These are phyloP conservation scores for Sipha maydis DNA, from an alignment of 2,888 invertebrate genomes.

Conservation along the genomic window DNA sequence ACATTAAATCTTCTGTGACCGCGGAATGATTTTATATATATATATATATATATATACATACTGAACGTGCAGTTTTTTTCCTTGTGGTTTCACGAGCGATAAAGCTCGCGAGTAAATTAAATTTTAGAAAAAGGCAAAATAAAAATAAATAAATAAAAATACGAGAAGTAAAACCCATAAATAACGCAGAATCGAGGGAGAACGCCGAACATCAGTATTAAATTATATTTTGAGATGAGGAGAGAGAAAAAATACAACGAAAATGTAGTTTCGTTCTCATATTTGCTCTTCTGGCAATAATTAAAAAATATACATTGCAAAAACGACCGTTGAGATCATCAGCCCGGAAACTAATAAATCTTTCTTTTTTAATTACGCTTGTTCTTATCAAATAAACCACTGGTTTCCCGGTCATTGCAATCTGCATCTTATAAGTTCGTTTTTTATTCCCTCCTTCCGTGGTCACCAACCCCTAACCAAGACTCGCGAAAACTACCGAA, in stretches of 20 bases:
- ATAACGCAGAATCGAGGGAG: conserved; percentile 58
- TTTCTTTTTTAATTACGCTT: conserved; percentile 62
- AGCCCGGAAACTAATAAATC: conserved; percentile 61
- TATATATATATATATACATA: conserved; percentile 13
- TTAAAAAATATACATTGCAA: conserved; percentile 62
- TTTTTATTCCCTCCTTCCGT: not conserved
- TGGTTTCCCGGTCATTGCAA: conserved; percentile 60
- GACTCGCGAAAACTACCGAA: not conserved
- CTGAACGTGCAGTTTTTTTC: conserved; percentile 35
- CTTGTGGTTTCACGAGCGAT: conserved; percentile 59
- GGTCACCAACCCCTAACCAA: not conserved
- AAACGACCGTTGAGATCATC: conserved; percentile 60
- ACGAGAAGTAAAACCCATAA: conserved; percentile 59
- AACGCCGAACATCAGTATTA: conserved; percentile 62
- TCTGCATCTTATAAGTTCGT: conserved; percentile 59
- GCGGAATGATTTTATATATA: conserved; percentile 46
- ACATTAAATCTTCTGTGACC: conserved; percentile 61
- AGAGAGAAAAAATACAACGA: conserved; percentile 46
- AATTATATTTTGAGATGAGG: conserved; percentile 60
- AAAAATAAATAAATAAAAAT: conserved; percentile 49
- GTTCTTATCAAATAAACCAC: conserved; percentile 62
- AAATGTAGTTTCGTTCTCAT: conserved; percentile 58
- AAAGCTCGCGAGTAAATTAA: conserved; percentile 61
- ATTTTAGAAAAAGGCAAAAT: conserved; percentile 53
- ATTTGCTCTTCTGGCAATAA: conserved; percentile 62